A percentile compares a stretch with the other conserved stretches of the same genome.
Conservation (phyloP, 2,113 vertebrate genomes). For the Picathartes gymnocephalus region DNA sequence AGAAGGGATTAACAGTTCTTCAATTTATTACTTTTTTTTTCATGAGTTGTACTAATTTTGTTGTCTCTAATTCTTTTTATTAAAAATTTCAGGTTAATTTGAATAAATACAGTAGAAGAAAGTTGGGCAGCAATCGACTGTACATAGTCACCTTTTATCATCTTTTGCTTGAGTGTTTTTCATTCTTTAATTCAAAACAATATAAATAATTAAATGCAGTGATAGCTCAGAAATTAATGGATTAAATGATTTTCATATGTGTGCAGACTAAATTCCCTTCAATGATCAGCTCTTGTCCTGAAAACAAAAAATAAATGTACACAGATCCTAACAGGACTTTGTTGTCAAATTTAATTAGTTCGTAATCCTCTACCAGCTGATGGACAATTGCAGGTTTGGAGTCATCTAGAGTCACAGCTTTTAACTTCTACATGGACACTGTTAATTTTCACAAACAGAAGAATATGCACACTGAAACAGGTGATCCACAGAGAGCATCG, state of each 20-base stretch:
- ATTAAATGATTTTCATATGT: neutral
- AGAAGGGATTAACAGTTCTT: neutral
- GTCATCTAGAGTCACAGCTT: neutral
- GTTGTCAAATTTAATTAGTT: neutral
- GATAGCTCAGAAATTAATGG: neutral
- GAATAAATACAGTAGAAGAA: neutral
- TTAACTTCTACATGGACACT: neutral
- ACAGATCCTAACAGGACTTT: neutral
- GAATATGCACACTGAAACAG: fast-evolving
- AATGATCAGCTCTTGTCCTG: neutral
- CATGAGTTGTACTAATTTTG: neutral
- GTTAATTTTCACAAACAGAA: neutral
- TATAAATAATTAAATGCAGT: neutral
- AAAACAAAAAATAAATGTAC: neutral
- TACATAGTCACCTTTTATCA: neutral
- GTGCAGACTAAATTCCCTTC: neutral
- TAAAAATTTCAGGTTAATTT: neutral
- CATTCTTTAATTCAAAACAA: neutral
- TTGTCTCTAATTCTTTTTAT: neutral
- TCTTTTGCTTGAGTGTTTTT: neutral
- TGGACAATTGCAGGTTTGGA: neutral
- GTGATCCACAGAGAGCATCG: neutral
- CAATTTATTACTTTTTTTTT: neutral
- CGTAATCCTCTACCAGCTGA: neutral
- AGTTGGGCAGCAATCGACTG: neutral